Evolutionary conservation across 2,797 vertebrate species (phyloP), one percentile per base, ranked within the genome.

Genomic region (Onychomys torridus): DNA sequence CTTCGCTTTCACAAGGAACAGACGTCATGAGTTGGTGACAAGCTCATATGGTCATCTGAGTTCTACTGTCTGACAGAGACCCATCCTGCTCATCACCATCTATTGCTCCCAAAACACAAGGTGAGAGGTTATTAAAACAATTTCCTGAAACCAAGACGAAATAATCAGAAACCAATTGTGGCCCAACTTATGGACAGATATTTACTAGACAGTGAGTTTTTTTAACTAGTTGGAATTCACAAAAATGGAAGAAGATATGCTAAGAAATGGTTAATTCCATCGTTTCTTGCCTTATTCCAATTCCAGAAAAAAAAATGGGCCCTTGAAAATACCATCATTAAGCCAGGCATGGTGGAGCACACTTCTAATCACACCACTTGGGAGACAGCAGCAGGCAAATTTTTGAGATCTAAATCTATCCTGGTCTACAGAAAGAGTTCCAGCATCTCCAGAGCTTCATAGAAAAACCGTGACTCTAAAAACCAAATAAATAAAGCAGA

Each of bases 271-370:
- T 73, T 49, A 5, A 21, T 55, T 91, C 49, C 29, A 37, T 57
- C 32, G 77, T 46, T 52, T 23, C 19, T 21, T 40, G 77, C 49
- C 43, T 87, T 19, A 29, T 37, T 77, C 27, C 1, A 27, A 43
- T 86, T 91, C 82, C 59, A 61, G 34, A 7, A 78, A 59, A 27
- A 32, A 91, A 65, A 3, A 21, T 25, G 71, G 34, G 27, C 13
- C 82, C 75, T 92, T 27, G 32, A 76, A 95, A 65, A 93, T 65
- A 75, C 23, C 27, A 81, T 46, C 29, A 46, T 46, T 65, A 46
- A 65, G 10, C 59, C 32, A 9, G 57, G n/a, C 4, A 0, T 43
- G 25, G n/a, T 43, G 25, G 9, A 17, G 21, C 7, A 73, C 7
- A 10, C 37, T 46, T 76, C 29, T 76, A 29, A 76, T 76, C 43